Evolutionary conservation across 2,797 vertebrate genomes (phyloP), one percentile per base, ranked within the genome.

Genomic region (Enoplosus armatus): DNA sequence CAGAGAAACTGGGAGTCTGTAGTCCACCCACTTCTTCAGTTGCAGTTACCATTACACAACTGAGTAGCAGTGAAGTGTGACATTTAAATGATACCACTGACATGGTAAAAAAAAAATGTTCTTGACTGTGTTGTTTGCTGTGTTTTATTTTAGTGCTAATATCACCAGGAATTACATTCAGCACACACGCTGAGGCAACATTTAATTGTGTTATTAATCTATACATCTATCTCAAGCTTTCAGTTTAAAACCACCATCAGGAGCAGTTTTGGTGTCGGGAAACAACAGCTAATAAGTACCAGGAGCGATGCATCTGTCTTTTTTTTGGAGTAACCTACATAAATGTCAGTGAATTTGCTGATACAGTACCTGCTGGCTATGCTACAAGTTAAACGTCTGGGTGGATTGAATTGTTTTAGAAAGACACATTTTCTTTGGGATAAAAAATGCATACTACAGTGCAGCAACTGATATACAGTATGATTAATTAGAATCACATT

Each of bases 361-460:
- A 56, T 31, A 24, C 69, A n/a, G n/a, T n/a, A n/a, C n/a, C n/a
- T n/a, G n/a, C 24, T 48, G 31, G 1, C 24, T 48, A 37, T 35
- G 20, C 35, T 84, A 70, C 55, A 73, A 62, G 27, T 61, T 22
- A 72, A 59, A 41, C 72, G 45, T 75, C 35, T 71, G 27, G 15
- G 39, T 56, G 3, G 41, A 39, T 72, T 8, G 50, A 64, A 72
- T 63, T 35, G 3, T 41, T 14, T 69, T 26, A 66, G 41, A 48
- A 51, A 35, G 35, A n/a, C n/a, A n/a, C n/a, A n/a, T n/a, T 14
- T 7, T 54, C 14, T 62, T 8, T 58, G n/a, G 24, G 41, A 27
- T 31, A 31, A 51, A 5, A 75, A 64, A 41, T 2, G 5, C n/a
- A 55, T 3, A 35, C 1, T 31, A 53, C 27, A 31, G 47, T 67